Percentiles rank a stretch among this genome's conserved stretches.
These are phyloP conservation scores for Phortica magna DNA, from an alignment of 2,888 invertebrate species.

Conservation along the genomic window DNA sequence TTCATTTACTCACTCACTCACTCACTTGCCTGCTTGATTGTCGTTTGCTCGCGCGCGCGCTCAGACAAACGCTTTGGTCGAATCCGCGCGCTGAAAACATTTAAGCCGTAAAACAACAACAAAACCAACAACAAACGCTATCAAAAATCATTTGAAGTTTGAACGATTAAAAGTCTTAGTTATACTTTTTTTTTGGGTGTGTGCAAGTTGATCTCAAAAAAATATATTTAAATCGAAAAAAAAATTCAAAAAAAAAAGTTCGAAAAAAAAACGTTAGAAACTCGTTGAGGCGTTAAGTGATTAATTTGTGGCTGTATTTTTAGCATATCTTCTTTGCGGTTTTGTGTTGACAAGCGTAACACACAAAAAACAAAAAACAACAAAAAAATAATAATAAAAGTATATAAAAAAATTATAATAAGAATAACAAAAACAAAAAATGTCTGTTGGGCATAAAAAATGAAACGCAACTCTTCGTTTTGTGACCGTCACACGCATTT, in stretches of 20 bases:
- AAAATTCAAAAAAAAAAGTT: not conserved
- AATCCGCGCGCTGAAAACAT: not conserved
- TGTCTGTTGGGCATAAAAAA: not conserved
- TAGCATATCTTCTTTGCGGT: not conserved
- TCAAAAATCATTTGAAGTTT: too few relatives aligned
- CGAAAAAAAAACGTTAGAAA: not conserved
- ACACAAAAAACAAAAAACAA: not conserved
- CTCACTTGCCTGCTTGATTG: not conserved
- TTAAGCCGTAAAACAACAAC: not conserved
- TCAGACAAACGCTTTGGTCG: not conserved
- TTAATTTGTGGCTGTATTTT: not conserved
- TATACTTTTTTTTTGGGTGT: not conserved
- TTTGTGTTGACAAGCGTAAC: not conserved
- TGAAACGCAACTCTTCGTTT: not conserved
- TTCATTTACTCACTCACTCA: constrained; percentile 1
- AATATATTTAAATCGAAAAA: too few relatives aligned
- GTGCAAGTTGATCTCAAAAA: not conserved
- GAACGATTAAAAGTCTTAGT: too few relatives aligned
- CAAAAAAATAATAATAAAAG: too few relatives aligned
- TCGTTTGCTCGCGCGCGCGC: not conserved
- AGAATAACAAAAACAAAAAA: not conserved
- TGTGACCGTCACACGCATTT: not conserved
- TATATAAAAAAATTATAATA: too few relatives aligned
- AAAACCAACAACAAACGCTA: too few relatives aligned
- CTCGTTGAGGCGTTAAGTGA: not conserved